Conservation (phyloP, 1,140 invertebrate species). For the Zaprionus tsacasi region DNA sequence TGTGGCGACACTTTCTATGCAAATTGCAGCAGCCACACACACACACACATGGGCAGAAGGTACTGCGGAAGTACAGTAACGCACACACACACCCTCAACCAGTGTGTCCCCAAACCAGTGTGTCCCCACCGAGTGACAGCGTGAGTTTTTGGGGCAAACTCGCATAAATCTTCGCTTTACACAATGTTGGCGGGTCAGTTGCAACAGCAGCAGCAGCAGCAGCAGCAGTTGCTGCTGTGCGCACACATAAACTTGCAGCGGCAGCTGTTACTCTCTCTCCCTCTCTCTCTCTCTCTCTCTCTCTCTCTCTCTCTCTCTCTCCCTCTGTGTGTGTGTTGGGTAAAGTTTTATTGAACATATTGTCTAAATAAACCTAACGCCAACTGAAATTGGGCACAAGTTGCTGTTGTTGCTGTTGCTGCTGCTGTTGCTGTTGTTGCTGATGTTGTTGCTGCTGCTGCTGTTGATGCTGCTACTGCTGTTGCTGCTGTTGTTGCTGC, state of each 20-base stretch:
- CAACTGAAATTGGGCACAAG: constrained; percentile 34
- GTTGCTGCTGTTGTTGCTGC: not conserved
- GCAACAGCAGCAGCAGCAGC: constrained; percentile 24
- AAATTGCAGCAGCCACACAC: constrained; percentile 54
- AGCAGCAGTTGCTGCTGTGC: too few species aligned
- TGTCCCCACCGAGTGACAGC: constrained; percentile 29
- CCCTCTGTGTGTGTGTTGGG: constrained; percentile 14
- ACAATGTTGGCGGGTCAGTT: constrained; percentile 82
- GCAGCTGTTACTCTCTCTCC: constrained; percentile 26
- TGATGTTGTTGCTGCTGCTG: not conserved
- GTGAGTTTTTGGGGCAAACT: constrained; percentile 67
- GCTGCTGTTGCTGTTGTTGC: not conserved
- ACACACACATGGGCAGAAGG: constrained; percentile 49
- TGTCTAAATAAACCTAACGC: constrained; percentile 70
- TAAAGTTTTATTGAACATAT: constrained; percentile 79
- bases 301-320: not conserved
- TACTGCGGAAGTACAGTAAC: constrained; percentile 75
- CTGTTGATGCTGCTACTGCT: not conserved
- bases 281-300: not conserved
- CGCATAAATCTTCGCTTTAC: constrained; percentile 80
- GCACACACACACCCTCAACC: constrained; percentile 46
- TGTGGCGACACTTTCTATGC: constrained; percentile 59
- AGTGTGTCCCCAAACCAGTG: not conserved
- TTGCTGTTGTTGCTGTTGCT: constrained; percentile 12
- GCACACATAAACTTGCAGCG: constrained; percentile 19